Conservation (phyloP, 2,797 vertebrate species). For the Pantherophis vulpinus region DNA sequence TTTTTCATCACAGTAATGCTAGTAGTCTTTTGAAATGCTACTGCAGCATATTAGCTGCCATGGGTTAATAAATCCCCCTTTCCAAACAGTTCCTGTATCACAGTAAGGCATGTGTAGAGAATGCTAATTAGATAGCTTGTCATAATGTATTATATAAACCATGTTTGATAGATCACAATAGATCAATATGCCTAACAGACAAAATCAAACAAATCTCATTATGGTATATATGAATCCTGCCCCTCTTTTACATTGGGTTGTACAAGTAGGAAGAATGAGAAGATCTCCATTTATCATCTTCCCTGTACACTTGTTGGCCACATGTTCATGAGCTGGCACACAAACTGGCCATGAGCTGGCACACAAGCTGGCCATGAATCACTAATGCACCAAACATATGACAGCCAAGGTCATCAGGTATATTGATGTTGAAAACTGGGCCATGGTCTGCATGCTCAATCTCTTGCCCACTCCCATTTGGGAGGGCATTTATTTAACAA, state of each 20-base stretch:
- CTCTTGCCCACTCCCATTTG: not conserved
- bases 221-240: not conserved
- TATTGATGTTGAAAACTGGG: not conserved
- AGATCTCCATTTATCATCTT: not conserved
- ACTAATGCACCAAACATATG: not conserved
- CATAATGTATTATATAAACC: not conserved
- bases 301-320: not conserved
- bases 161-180: not conserved
- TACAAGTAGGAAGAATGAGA: not conserved
- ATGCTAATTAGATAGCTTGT: not conserved
- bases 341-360: not conserved
- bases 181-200: not conserved
- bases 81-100: not conserved
- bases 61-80: not conserved
- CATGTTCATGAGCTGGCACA: not conserved
- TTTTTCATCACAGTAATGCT: not conserved
- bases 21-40: not conserved
- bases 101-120: not conserved
- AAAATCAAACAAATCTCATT: not conserved
- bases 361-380: not conserved
- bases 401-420: not conserved
- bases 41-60: not conserved
- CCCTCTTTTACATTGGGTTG: not conserved
- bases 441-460: not conserved
- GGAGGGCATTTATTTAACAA: not conserved